phyloP scores from a whole-genome alignment of 2,113 vertebrate genomes.

The Kryptolebias marmoratus region DNA sequence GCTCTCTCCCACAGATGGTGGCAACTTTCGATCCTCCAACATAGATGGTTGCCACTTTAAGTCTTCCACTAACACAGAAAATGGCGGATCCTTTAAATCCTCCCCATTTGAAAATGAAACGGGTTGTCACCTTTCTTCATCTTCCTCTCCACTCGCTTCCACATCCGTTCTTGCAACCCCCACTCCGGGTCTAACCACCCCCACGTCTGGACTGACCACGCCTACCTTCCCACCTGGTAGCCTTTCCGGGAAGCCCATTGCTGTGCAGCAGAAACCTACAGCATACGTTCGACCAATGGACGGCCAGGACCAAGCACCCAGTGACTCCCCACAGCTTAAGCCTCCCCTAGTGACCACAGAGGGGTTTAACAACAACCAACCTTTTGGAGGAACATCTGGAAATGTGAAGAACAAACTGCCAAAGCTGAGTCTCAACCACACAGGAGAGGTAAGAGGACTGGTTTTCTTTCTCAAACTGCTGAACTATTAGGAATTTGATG shows the following conservation, averaged over 20 bases:
- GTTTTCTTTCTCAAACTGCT: too few relatives aligned
- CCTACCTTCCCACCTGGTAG: constrained; percentile 88
- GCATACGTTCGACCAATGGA: constrained; percentile 95
- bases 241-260: constrained; percentile 87
- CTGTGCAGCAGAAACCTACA: constrained; percentile 92
- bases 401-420: constrained; percentile 92
- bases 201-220: constrained; percentile 80
- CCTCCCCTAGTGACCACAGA: constrained; percentile 88
- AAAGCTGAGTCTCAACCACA: constrained; percentile 91
- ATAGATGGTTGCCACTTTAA: constrained; percentile 76
- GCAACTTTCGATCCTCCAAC: constrained; percentile 67
- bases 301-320: constrained; percentile 91
- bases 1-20: constrained; percentile 48
- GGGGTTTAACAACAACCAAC: constrained; percentile 81
- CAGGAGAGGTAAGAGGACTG: constrained; percentile 87
- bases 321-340: constrained; percentile 90
- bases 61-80: constrained; percentile 81
- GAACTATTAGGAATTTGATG: too few relatives aligned
- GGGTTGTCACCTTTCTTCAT: constrained; percentile 78
- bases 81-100: constrained; percentile 81
- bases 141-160: constrained; percentile 85
- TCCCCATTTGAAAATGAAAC: constrained; percentile 84
- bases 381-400: constrained; percentile 83
- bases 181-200: constrained; percentile 72
- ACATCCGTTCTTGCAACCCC: constrained; percentile 87